These are phyloP conservation scores for Lagopus leucura DNA, from an alignment of 2,113 vertebrate species.

Conservation along the genomic window DNA sequence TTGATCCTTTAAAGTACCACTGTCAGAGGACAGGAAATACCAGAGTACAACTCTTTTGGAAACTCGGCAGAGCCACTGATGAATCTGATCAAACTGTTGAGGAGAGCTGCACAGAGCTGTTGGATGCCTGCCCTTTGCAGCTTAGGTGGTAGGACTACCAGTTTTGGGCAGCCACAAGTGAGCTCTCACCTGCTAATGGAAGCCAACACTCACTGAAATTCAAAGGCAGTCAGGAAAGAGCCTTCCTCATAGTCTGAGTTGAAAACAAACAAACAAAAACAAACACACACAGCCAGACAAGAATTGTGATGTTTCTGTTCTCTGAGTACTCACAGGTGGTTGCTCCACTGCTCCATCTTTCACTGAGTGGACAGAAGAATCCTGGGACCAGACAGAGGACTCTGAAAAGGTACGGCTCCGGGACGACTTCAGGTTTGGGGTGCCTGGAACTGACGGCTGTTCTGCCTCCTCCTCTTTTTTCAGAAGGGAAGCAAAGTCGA, in stretches of 20 bases:
- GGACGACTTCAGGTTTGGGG: constrained; percentile 33
- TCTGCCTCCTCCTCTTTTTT: constrained; percentile 86
- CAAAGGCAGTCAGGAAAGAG: background rate
- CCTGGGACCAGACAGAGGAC: constrained; percentile 84
- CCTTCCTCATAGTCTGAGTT: background rate
- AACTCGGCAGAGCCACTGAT: background rate
- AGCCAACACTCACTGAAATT: background rate
- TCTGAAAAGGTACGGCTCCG: constrained; percentile 87
- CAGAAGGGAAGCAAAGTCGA: constrained; percentile 94
- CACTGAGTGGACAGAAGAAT: constrained; percentile 84
- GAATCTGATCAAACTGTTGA: background rate
- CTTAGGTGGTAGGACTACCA: background rate
- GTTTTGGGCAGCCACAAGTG: fast-evolving
- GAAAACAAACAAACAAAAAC: background rate
- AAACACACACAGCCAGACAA: background rate
- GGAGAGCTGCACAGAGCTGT: fast-evolving
- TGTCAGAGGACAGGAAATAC: background rate
- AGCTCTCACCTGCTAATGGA: background rate
- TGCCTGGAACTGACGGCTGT: constrained; percentile 38
- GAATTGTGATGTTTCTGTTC: fast-evolving
- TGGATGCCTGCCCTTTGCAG: background rate
- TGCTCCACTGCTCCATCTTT: constrained; percentile 82
- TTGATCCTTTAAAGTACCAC: fast-evolving
- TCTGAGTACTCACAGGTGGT: constrained; percentile 77
- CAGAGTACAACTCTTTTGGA: fast-evolving